A percentile compares a stretch with the other conserved stretches of the same genome.
Conservation (phyloP, 1,140 invertebrate species). For the Chrysopa pallens region DNA sequence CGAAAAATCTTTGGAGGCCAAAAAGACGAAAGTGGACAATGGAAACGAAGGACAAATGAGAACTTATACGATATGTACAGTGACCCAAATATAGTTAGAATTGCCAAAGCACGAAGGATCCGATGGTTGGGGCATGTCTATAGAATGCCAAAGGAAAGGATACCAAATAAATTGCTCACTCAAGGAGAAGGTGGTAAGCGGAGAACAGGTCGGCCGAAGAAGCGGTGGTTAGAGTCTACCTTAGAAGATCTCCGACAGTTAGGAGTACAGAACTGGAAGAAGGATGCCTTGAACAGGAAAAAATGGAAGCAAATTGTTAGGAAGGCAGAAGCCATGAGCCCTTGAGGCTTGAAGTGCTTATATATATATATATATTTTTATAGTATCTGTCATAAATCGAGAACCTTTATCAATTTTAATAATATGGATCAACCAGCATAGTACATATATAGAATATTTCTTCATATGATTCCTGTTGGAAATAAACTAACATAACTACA, state of each 20-base stretch:
- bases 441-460: too few relatives aligned
- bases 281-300: neutral
- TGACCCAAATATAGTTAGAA: neutral
- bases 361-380: too few relatives aligned
- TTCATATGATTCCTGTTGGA: too few relatives aligned
- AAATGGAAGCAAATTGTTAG: neutral
- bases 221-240: neutral
- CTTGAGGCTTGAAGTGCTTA: too few relatives aligned
- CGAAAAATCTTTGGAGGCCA: too few relatives aligned
- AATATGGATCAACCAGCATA: too few relatives aligned
- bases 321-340: too few relatives aligned
- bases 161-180: neutral
- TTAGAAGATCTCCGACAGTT: neutral
- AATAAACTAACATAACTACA: too few relatives aligned
- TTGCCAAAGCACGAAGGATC: neutral
- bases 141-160: neutral
- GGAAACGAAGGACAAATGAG: neutral
- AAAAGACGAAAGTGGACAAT: too few relatives aligned
- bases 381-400: too few relatives aligned
- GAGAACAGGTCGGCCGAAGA: neutral
- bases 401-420: too few relatives aligned
- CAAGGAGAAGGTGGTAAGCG: neutral
- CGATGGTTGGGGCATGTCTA: neutral
- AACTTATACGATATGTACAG: neutral
- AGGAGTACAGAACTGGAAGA: neutral